phyloP scores from a whole-genome alignment of 2,113 vertebrate genomes.

The Cebidichthys violaceus region DNA sequence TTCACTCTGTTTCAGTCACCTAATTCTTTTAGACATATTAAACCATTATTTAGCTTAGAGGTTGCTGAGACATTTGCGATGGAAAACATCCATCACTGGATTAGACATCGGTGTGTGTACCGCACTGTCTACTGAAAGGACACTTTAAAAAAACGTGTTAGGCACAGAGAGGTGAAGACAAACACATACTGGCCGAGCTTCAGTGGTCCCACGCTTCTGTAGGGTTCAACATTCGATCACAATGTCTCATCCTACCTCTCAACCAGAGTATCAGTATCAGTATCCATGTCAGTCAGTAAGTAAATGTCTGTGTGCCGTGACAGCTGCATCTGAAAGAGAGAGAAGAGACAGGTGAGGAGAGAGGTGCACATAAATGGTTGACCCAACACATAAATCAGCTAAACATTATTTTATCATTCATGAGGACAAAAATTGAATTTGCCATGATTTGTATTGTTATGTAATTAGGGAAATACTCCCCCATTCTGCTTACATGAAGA shows the following conservation, averaged over 20 bases:
- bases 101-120: background rate
- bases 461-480: background rate
- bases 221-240: background rate
- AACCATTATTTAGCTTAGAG: background rate
- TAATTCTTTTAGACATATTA: background rate
- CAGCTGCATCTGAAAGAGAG: slow-evolving; percentile 80
- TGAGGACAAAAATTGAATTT: background rate
- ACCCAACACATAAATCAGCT: background rate
- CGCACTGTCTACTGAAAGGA: slow-evolving; percentile 36
- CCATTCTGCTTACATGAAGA: too few relatives aligned
- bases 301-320: slow-evolving; percentile 85
- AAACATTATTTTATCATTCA: slow-evolving; percentile 1
- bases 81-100: background rate
- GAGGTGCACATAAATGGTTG: too few relatives aligned
- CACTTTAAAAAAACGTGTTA: slow-evolving; percentile 44
- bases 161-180: slow-evolving; percentile 47
- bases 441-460: background rate
- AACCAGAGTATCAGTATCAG: slow-evolving; percentile 27
- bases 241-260: slow-evolving; percentile 57
- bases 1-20: background rate
- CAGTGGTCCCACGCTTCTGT: slow-evolving; percentile 32
- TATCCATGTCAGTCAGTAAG: slow-evolving; percentile 86
- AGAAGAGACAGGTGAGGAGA: background rate
- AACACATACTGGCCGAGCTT: slow-evolving; percentile 48
- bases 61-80: background rate